Percentiles rank a stretch among this genome's conserved stretches.
Conservation (phyloP, 2,888 invertebrate genomes). For the Deilephila elpenor region DNA sequence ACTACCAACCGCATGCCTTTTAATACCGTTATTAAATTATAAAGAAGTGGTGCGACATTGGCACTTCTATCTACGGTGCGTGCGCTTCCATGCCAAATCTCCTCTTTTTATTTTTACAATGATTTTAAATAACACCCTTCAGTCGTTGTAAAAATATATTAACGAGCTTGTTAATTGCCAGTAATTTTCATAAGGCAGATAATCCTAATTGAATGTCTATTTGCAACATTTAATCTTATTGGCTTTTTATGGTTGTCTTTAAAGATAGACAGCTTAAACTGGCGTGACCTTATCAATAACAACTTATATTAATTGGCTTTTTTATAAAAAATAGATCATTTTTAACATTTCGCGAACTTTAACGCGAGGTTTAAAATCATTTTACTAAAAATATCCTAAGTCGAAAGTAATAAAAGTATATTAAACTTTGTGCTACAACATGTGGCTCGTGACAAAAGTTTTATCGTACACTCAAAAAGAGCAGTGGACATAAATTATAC, state of each 20-base stretch:
- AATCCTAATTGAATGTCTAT: too few relatives aligned
- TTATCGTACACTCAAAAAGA: not conserved
- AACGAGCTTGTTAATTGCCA: too few relatives aligned
- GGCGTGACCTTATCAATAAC: too few relatives aligned
- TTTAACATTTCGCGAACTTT: too few relatives aligned
- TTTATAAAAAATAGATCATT: too few relatives aligned
- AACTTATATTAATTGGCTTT: too few relatives aligned
- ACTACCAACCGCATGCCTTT: conserved; percentile 24
- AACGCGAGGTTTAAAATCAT: not conserved
- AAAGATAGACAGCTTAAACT: too few relatives aligned
- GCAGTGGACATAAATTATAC: not conserved
- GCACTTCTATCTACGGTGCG: not conserved
- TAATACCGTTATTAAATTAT: conserved; percentile 33
- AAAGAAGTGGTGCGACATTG: conserved; percentile 26
- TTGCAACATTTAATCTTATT: too few relatives aligned
- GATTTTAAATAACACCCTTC: too few relatives aligned
- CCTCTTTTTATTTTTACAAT: not conserved
- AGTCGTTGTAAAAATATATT: too few relatives aligned
- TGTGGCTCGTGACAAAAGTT: not conserved
- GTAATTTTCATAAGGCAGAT: too few relatives aligned
- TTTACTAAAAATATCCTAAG: not conserved
- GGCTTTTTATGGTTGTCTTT: too few relatives aligned
- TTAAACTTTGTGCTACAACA: not conserved
- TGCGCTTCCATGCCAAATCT: not conserved
- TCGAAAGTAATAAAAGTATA: not conserved